A percentile compares a stretch with the other conserved stretches of the same genome.
phyloP scores from a whole-genome alignment of 2,888 invertebrate species.

The Scrobipalpa costella region DNA sequence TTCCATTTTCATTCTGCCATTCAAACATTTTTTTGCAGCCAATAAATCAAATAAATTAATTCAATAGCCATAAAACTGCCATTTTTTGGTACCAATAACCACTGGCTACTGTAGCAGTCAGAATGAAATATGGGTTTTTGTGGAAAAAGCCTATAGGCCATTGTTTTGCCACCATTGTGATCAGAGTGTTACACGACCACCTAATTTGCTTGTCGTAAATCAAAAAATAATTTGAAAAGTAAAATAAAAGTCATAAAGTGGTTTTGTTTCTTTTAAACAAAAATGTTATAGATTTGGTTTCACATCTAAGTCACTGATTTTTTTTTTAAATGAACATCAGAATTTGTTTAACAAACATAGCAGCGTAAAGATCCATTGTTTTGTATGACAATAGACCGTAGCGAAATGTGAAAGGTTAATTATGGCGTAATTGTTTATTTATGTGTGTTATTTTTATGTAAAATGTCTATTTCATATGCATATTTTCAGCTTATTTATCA shows the following conservation, averaged over 20 bases:
- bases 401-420: too few species aligned
- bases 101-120: slow-evolving; percentile 17
- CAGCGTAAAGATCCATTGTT: too few species aligned
- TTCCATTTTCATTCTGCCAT: background rate
- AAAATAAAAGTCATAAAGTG: background rate
- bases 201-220: slow-evolving; percentile 9
- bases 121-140: slow-evolving; percentile 21
- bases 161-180: background rate
- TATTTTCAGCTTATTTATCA: too few species aligned
- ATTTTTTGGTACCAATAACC: slow-evolving; percentile 16
- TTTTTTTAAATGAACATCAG: too few species aligned
- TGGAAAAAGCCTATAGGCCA: background rate
- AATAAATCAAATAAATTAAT: slow-evolving; percentile 11
- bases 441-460: too few species aligned
- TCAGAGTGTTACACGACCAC: background rate
- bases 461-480: too few species aligned
- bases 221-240: background rate
- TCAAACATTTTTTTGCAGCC: background rate
- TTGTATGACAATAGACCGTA: too few species aligned
- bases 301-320: too few species aligned
- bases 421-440: too few species aligned
- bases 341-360: too few species aligned
- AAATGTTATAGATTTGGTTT: background rate
- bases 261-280: background rate
- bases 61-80: slow-evolving; percentile 18